Evolutionary conservation across 2,888 invertebrate genomes (phyloP).

Genomic region (Caradrina kadenii): DNA sequence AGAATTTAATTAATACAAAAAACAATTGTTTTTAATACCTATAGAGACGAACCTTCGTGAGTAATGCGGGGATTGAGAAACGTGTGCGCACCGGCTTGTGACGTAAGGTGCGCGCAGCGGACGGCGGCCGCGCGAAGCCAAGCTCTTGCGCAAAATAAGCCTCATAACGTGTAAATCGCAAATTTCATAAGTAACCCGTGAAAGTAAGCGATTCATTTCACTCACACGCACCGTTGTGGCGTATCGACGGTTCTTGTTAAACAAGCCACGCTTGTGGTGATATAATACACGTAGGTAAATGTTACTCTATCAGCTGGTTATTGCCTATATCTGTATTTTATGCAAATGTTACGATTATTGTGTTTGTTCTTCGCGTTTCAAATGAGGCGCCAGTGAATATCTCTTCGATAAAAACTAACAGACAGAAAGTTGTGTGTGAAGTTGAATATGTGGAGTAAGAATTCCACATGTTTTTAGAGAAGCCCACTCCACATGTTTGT

Average conservation of each 20-base stretch:
- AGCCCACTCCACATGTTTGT: neutral
- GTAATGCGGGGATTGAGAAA: slow-evolving; percentile 58
- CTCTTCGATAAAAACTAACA: slow-evolving; percentile 24
- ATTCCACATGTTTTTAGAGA: neutral
- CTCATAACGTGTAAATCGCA: slow-evolving; percentile 82
- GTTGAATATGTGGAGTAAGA: no score
- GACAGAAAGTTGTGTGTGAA: neutral
- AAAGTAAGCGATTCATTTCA: slow-evolving; percentile 84
- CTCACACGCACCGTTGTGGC: slow-evolving; percentile 69
- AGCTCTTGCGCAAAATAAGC: slow-evolving; percentile 68
- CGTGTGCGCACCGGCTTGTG: slow-evolving; percentile 64
- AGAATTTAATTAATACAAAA: slow-evolving; percentile 46
- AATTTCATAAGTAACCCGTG: slow-evolving; percentile 87
- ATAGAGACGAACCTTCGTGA: slow-evolving; percentile 43
- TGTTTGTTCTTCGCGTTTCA: slow-evolving; percentile 30
- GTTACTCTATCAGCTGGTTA: slow-evolving; percentile 44
- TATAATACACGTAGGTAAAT: slow-evolving; percentile 66
- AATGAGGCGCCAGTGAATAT: slow-evolving; percentile 32
- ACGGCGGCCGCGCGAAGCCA: slow-evolving; percentile 52
- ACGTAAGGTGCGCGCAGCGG: slow-evolving; percentile 59
- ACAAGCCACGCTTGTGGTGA: slow-evolving; percentile 67
- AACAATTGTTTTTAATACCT: slow-evolving; percentile 40
- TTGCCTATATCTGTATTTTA: slow-evolving; percentile 28
- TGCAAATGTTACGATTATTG: slow-evolving; percentile 50
- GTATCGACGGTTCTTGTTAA: slow-evolving; percentile 69